A percentile compares a stretch with the other conserved stretches of the same genome.
These are phyloP conservation scores for Zaprionus kolodkinae DNA, from an alignment of 1,140 invertebrate species.

Conservation along the genomic window DNA sequence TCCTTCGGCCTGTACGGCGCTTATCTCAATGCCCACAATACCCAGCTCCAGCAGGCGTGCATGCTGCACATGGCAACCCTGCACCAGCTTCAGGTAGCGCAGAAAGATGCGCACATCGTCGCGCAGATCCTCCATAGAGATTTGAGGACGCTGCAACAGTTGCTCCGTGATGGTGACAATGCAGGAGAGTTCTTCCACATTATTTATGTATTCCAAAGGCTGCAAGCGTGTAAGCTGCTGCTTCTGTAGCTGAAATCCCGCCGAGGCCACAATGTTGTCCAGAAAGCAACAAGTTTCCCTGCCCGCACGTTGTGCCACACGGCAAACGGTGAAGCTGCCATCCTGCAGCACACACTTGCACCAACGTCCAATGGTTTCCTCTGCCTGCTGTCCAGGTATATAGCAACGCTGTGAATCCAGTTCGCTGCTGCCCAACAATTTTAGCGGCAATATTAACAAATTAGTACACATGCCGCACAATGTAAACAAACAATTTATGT, in stretches of 20 bases:
- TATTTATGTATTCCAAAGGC: not conserved
- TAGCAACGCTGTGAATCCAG: constrained; percentile 44
- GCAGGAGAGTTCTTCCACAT: constrained; percentile 30
- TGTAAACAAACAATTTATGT: constrained; percentile 24
- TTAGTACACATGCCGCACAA: constrained; percentile 38
- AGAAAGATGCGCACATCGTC: constrained; percentile 50
- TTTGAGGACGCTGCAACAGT: constrained; percentile 26
- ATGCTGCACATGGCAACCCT: constrained; percentile 51
- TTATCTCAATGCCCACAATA: constrained; percentile 55
- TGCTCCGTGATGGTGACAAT: constrained; percentile 44
- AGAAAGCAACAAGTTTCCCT: constrained; percentile 64
- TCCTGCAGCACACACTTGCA: constrained; percentile 53
- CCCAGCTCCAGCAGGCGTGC: constrained; percentile 40
- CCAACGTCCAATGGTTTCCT: constrained; percentile 29
- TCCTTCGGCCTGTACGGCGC: constrained; percentile 8
- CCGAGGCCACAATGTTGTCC: constrained; percentile 57
- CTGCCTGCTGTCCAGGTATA: constrained; percentile 19
- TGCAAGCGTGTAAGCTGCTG: constrained; percentile 30
- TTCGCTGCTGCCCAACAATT: constrained; percentile 49
- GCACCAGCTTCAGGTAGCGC: constrained; percentile 41
- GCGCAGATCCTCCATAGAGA: constrained; percentile 36
- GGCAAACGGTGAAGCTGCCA: constrained; percentile 51
- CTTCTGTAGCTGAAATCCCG: constrained; percentile 12
- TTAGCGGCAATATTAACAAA: constrained; percentile 51
- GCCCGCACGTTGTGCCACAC: constrained; percentile 38